A percentile compares a stretch with the other conserved stretches of the same genome.
These are phyloP conservation scores for Myxocyprinus asiaticus DNA, from an alignment of 2,113 vertebrate genomes.

Conservation along the genomic window DNA sequence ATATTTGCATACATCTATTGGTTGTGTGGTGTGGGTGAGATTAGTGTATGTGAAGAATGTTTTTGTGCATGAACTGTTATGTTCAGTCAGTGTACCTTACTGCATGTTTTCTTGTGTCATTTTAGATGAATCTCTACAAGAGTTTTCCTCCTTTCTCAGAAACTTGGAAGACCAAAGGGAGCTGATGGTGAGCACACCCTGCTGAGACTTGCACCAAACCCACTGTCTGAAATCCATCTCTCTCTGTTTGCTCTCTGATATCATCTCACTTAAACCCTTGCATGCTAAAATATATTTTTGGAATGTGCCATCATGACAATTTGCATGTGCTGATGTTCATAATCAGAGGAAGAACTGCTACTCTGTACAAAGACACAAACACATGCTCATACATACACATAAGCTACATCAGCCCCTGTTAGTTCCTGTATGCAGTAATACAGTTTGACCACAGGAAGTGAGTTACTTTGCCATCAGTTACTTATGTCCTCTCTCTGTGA, in stretches of 20 bases:
- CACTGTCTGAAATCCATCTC: not conserved
- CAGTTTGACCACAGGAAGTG: slow-evolving; percentile 38
- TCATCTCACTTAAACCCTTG: not conserved
- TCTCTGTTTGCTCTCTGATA: too few relatives aligned
- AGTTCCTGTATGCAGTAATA: not conserved
- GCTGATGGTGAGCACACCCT: slow-evolving; percentile 85
- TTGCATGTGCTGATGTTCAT: not conserved
- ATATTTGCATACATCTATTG: too few relatives aligned
- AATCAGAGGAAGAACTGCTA: not conserved
- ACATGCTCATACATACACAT: not conserved
- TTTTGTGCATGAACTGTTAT: not conserved
- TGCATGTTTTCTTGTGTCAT: slow-evolving; percentile 26
- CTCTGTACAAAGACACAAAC: not conserved
- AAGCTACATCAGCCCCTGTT: too few relatives aligned
- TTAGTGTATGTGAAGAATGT: too few relatives aligned
- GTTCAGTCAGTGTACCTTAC: not conserved
- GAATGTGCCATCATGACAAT: not conserved
- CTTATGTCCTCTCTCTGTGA: slow-evolving; percentile 13
- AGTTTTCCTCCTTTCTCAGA: slow-evolving; percentile 92
- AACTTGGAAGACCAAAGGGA: slow-evolving; percentile 97
- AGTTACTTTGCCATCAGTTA: slow-evolving; percentile 19
- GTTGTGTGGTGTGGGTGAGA: too few relatives aligned
- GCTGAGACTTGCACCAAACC: slow-evolving; percentile 50
- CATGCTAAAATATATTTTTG: not conserved
- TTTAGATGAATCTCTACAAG: slow-evolving; percentile 93